These are phyloP conservation scores for Neomicropteryx cornuta DNA, from an alignment of 1,140 invertebrate species.

Conservation along the genomic window DNA sequence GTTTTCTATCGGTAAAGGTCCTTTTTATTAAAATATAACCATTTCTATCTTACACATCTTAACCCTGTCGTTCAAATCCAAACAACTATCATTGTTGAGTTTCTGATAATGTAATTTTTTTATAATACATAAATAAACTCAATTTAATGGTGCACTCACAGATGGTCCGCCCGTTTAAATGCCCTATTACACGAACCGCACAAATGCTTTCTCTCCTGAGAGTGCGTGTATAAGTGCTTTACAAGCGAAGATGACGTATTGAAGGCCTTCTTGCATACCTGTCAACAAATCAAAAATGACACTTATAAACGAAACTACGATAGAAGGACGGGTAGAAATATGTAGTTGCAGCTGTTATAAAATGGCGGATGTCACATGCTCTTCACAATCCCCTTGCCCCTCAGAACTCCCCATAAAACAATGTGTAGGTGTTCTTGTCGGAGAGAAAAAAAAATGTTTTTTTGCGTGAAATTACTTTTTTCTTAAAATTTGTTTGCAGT, in stretches of 20 bases:
- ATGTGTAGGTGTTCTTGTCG: no score
- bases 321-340: slow-evolving; percentile 1
- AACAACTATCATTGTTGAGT: background rate
- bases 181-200: slow-evolving; percentile 93
- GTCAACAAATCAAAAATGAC: slow-evolving; percentile 29
- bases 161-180: slow-evolving; percentile 97
- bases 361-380: background rate
- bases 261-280: slow-evolving; percentile 93
- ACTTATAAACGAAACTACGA: slow-evolving; percentile 14
- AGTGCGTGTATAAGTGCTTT: slow-evolving; percentile 96
- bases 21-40: background rate
- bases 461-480: no score
- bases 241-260: slow-evolving; percentile 94
- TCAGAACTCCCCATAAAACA: no score
- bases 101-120: slow-evolving; percentile 6
- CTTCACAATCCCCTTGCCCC: no score
- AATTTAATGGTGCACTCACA: slow-evolving; percentile 58
- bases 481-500: no score
- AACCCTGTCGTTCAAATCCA: background rate
- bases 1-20: slow-evolving; percentile 7
- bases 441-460: no score
- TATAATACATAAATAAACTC: background rate
- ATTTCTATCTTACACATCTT: slow-evolving; percentile 4
- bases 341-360: slow-evolving; percentile 1
- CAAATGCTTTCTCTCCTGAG: slow-evolving; percentile 93